Base-by-base conservation (phyloP, 1,140 invertebrate species). In the Ceratina calcarata region DNA sequence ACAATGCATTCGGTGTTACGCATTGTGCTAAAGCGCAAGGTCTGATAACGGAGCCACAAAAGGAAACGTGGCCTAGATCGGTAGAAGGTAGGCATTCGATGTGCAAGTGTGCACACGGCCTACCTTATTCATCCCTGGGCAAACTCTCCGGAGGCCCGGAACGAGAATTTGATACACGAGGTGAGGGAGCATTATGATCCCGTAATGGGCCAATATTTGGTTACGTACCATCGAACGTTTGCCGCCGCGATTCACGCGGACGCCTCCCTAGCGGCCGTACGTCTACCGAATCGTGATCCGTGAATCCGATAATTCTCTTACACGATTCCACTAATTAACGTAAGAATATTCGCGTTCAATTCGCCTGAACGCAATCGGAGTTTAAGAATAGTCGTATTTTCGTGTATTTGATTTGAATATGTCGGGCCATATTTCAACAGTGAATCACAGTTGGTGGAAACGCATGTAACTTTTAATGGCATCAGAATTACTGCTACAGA, bases 141-240 rank as follows among this genome's bases (percentile, higher is more conserved):
- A 76, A 79, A 65, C 81, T 75, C 72, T 69, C 27, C 58, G 32
- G 16, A 66, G 66, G 37, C 53, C 37, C 24, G 69, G 83, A 74
- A 72, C 62, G 78, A 67, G 78, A 79, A 71, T 80, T 77, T 69
- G 58, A 66, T 75, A 69, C 53, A 55, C 37, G 69, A 80, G 74
- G 80, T 76, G 78, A 82, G 85, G 72, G 82, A 81, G 80, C 81
- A 89, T 89, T 89, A 86, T 89, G 86, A 89, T 89, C 85, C 71
- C 81, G 83, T 89, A 89, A 89, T 90, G 83, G 88, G 79, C 88
- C 88, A 90, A 90, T 89, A 90, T 90, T 90, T 89, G 89, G 77
- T 77, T 87, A 83, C 84, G 78, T 77, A 81, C 75, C 67, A 73
- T 66, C 65, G 73, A 75, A 85, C 83, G 84, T 45, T 45, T 45